phyloP scores from a whole-genome alignment of 2,888 invertebrate species.

The Azorinus chamasolen region DNA sequence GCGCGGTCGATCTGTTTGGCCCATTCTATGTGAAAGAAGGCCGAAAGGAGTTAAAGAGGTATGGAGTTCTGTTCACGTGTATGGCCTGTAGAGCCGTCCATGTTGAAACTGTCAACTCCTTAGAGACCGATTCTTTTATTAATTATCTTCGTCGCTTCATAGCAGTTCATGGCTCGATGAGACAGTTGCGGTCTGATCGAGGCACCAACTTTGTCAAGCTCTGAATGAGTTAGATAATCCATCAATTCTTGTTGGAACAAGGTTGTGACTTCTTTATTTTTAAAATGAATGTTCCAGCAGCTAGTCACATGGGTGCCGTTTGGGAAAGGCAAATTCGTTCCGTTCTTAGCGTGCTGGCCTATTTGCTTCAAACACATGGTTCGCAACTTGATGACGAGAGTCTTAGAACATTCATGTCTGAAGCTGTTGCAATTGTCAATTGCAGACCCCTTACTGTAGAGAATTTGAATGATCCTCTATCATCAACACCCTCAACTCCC shows the following conservation, averaged over 20 bases:
- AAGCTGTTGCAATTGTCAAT: constrained; percentile 56
- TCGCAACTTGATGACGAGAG: constrained; percentile 52
- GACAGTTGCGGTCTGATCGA: constrained; percentile 49
- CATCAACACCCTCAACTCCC: constrained; percentile 57
- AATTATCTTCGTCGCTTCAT: constrained; percentile 61
- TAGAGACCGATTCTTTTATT: constrained; percentile 66
- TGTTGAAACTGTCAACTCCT: constrained; percentile 66
- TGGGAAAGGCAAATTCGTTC: constrained; percentile 73
- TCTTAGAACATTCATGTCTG: constrained; percentile 55
- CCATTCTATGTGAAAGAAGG: constrained; percentile 65
- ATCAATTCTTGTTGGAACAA: constrained; percentile 24
- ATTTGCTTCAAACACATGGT: constrained; percentile 34
- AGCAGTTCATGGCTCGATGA: constrained; percentile 55
- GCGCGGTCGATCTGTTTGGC: constrained; percentile 8
- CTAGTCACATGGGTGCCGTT: constrained; percentile 71
- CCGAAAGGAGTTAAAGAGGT: constrained; percentile 75
- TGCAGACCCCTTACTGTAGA: constrained; percentile 56
- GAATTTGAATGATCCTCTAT: constrained; percentile 45
- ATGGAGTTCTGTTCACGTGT: constrained; percentile 80
- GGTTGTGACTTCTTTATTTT: constrained; percentile 27
- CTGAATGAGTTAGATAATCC: constrained; percentile 37
- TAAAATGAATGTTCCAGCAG: constrained; percentile 65
- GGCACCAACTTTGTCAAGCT: constrained; percentile 63
- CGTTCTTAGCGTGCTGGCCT: constrained; percentile 54
- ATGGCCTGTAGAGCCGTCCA: constrained; percentile 78